These are phyloP conservation scores for Anseranas semipalmata DNA, from an alignment of 2,113 vertebrate genomes.

Conservation along the genomic window DNA sequence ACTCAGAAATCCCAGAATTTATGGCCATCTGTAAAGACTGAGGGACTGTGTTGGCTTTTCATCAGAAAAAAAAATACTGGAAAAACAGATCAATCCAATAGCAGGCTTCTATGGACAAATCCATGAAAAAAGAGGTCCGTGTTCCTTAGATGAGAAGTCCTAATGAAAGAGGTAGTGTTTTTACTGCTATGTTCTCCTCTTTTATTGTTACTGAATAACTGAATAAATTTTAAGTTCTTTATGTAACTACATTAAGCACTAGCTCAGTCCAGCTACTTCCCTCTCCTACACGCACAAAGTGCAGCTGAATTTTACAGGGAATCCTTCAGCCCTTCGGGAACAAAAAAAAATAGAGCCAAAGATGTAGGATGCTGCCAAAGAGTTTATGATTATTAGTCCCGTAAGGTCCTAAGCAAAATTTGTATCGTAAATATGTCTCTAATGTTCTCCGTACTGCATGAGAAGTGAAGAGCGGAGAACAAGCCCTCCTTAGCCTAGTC, in stretches of 20 bases:
- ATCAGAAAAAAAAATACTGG: fast-evolving
- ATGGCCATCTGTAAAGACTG: not conserved
- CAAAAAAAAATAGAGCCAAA: slow-evolving; percentile 3
- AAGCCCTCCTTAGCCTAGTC: not conserved
- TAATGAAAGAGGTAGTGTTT: not conserved
- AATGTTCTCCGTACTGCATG: not conserved
- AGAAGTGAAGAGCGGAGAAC: not conserved
- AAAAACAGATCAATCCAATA: not conserved
- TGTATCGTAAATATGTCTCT: not conserved
- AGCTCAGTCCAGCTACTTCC: not conserved
- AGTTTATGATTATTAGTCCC: slow-evolving; percentile 42
- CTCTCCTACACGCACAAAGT: slow-evolving; percentile 14
- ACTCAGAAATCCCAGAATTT: not conserved
- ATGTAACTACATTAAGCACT: not conserved
- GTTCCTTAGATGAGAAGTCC: not conserved
- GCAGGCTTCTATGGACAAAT: not conserved
- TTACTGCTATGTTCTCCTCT: not conserved
- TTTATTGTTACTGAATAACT: not conserved
- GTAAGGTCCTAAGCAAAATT: not conserved
- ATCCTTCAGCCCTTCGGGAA: not conserved
- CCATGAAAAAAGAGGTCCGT: not conserved
- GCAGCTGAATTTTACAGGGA: slow-evolving; percentile 34
- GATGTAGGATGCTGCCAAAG: slow-evolving; percentile 9
- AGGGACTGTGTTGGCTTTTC: not conserved
- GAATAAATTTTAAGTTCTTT: not conserved